These are phyloP conservation scores for Azemiops feae DNA, from an alignment of 2,113 vertebrate species.

Conservation along the genomic window DNA sequence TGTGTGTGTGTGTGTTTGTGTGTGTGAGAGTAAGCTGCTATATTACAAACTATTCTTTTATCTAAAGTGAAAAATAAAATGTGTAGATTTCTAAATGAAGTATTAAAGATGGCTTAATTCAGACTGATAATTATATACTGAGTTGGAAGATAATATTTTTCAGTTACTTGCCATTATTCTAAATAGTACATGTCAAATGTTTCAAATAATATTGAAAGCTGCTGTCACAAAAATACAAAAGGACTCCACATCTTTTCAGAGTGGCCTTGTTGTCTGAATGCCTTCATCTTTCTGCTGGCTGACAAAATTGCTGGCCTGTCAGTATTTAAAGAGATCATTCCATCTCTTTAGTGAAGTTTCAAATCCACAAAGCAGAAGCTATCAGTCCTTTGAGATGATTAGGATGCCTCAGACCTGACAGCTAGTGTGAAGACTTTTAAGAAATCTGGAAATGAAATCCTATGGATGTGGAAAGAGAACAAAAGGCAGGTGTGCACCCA, in stretches of 20 bases:
- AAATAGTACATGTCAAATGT: conserved; percentile 64
- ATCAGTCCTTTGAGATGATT: conserved; percentile 69
- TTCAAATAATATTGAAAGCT: conserved; percentile 59
- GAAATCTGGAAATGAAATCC: conserved; percentile 59
- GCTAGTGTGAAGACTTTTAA: conserved; percentile 64
- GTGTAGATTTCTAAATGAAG: conserved; percentile 51
- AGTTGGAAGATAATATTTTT: conserved; percentile 40
- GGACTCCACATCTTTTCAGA: conserved; percentile 31
- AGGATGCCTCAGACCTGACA: conserved; percentile 59
- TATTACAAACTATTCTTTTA: conserved; percentile 49
- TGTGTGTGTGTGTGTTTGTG: neutral
- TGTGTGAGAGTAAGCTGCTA: neutral
- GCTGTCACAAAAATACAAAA: conserved; percentile 58
- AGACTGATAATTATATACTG: conserved; percentile 47
- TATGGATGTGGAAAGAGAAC: conserved; percentile 48
- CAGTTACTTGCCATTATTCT: conserved; percentile 61
- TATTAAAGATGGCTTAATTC: conserved; percentile 51
- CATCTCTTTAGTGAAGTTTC: conserved; percentile 70
- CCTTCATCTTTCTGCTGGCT: conserved; percentile 54
- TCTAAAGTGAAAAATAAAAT: conserved; percentile 45
- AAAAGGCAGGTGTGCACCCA: conserved; percentile 56
- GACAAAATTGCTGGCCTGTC: conserved; percentile 73
- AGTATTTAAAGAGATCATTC: conserved; percentile 67
- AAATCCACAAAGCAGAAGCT: conserved; percentile 62
- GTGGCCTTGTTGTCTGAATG: conserved; percentile 61